Conservation (phyloP, 2,888 invertebrate species). For the Azorinus chamasolen region DNA sequence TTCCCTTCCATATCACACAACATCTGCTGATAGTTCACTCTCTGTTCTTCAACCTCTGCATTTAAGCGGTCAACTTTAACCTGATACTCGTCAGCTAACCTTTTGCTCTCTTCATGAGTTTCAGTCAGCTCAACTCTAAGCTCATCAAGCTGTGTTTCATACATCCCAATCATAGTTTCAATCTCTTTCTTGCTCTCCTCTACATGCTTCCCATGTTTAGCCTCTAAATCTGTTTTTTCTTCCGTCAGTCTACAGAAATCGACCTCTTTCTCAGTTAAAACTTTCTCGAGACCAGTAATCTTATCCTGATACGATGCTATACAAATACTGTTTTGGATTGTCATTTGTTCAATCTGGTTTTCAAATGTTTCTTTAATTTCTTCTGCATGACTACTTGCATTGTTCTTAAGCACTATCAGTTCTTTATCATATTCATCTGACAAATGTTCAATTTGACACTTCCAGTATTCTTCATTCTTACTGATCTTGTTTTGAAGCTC, state of each 20-base stretch:
- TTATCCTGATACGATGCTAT: slow-evolving; percentile 59
- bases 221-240: slow-evolving; percentile 16
- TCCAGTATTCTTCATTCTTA: slow-evolving; percentile 71
- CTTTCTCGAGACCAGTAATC: slow-evolving; percentile 58
- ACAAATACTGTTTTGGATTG: slow-evolving; percentile 65
- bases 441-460: slow-evolving; percentile 67
- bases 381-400: slow-evolving; percentile 50
- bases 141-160: slow-evolving; percentile 28
- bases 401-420: slow-evolving; percentile 57
- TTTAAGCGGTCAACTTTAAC: slow-evolving; percentile 16
- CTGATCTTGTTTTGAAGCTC: slow-evolving; percentile 27
- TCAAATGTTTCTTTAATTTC: slow-evolving; percentile 57
- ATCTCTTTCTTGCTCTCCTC: slow-evolving; percentile 49
- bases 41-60: slow-evolving; percentile 42
- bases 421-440: slow-evolving; percentile 68
- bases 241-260: slow-evolving; percentile 12
- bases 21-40: slow-evolving; percentile 50
- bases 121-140: no score
- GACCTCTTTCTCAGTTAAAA: slow-evolving; percentile 41
- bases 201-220: slow-evolving; percentile 33
- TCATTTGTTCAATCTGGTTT: slow-evolving; percentile 45
- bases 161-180: slow-evolving; percentile 23
- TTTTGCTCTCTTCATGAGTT: slow-evolving; percentile 16
- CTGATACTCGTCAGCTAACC: slow-evolving; percentile 29
- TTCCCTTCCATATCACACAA: slow-evolving; percentile 53